Percentiles rank a stretch among this genome's conserved stretches.
phyloP scores from a whole-genome alignment of 2,797 vertebrate genomes.

The Sphenopsis melanotis region DNA sequence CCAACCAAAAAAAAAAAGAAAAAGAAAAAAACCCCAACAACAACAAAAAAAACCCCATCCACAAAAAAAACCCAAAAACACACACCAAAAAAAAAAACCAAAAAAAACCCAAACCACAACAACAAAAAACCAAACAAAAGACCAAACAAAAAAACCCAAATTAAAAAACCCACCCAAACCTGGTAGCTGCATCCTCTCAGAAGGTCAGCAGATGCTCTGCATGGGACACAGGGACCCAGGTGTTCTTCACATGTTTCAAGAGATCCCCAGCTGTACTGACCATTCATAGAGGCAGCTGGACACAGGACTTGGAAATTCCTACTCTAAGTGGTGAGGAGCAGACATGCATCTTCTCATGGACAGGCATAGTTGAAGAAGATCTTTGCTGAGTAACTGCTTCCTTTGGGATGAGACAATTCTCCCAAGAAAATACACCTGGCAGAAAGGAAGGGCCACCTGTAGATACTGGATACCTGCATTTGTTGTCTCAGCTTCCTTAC shows the following conservation, averaged over 20 bases:
- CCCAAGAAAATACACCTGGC: neutral
- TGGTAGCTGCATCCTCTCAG: neutral
- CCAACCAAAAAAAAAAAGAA: neutral
- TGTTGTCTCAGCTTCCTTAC: neutral
- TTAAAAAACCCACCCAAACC: no score
- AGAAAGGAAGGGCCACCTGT: neutral
- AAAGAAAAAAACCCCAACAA: rapidly evolving
- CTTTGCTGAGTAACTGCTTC: neutral
- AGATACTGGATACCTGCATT: neutral
- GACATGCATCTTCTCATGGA: neutral
- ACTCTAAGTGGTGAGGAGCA: neutral
- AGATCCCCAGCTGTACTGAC: neutral
- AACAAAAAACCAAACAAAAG: no score
- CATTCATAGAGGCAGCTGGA: neutral
- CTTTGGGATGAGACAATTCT: neutral
- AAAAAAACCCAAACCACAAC: no score
- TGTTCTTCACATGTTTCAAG: neutral
- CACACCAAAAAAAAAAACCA: neutral
- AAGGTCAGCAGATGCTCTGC: neutral
- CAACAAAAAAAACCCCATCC: no score
- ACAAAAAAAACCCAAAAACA: no score
- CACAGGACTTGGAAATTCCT: neutral
- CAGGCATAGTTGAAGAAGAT: neutral
- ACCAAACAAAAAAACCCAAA: neutral
- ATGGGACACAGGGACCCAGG: neutral